Evolutionary conservation across 2,797 vertebrate species (phyloP).

Genomic region (Chiroxiphia lanceolata): DNA sequence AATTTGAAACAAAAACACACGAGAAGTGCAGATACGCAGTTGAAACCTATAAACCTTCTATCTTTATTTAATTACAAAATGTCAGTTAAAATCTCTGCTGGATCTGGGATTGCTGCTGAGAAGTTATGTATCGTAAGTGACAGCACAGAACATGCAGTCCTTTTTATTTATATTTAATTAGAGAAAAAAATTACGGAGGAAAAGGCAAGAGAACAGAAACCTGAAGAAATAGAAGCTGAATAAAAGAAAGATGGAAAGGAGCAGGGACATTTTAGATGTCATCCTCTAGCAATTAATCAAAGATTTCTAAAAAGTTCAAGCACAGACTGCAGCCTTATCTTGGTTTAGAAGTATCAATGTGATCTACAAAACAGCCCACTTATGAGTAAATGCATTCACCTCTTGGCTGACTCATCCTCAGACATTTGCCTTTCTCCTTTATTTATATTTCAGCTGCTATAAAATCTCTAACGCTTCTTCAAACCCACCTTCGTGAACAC

Average conservation of each 20-base stretch:
- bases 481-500: background rate
- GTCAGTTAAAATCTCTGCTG: background rate
- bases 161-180: slow-evolving; percentile 63
- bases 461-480: background rate
- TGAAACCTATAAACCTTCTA: background rate
- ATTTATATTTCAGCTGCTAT: slow-evolving; percentile 38
- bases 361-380: slow-evolving; percentile 44
- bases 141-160: slow-evolving; percentile 32
- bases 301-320: slow-evolving; percentile 27
- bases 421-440: slow-evolving; percentile 49
- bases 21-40: background rate
- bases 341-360: background rate
- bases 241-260: background rate
- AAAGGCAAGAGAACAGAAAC: background rate
- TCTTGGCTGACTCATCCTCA: slow-evolving; percentile 61
- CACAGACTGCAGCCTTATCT: slow-evolving; percentile 36
- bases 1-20: background rate
- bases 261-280: background rate
- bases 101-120: background rate
- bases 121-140: background rate
- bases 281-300: slow-evolving; percentile 43
- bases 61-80: slow-evolving; percentile 26
- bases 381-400: slow-evolving; percentile 34
- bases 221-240: background rate
- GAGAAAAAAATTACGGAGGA: background rate